A percentile compares a stretch with the other conserved stretches of the same genome.
Conservation (phyloP, 2,888 invertebrate species). For the Drosophila nr. perissopoda region DNA sequence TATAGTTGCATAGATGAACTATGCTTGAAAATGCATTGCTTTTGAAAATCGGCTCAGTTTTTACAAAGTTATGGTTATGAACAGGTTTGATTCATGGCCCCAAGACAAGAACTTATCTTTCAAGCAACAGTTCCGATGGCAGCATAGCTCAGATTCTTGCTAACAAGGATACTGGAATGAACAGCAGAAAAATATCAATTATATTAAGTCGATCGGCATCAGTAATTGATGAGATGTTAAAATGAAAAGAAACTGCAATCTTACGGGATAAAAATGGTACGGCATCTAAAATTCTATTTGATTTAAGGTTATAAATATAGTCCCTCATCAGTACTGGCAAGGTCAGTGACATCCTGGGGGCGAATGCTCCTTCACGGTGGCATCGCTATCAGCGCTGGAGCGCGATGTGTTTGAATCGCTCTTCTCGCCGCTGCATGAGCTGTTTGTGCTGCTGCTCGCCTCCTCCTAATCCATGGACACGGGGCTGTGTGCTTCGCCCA, state of each 20-base stretch:
- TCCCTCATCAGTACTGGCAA: conserved; percentile 58
- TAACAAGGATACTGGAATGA: no score
- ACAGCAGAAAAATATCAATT: no score
- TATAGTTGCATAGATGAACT: background rate
- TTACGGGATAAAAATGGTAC: no score
- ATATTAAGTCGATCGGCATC: no score
- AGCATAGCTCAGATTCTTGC: no score
- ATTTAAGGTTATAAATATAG: conserved; percentile 61
- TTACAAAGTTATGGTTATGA: background rate
- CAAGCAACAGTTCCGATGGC: background rate
- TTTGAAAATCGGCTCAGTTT: background rate
- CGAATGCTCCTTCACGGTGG: conserved; percentile 47
- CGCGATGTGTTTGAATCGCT: conserved; percentile 27
- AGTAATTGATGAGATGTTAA: no score
- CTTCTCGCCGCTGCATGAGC: conserved; percentile 23
- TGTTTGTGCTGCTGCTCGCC: conserved; percentile 31
- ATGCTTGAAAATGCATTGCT: background rate
- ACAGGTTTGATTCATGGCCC: background rate
- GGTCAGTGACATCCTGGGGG: conserved; percentile 28
- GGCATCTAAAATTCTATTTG: no score
- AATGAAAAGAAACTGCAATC: no score
- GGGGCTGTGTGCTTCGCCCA: conserved; percentile 25
- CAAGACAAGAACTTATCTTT: background rate
- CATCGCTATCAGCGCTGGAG: conserved; percentile 33
- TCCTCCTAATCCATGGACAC: conserved; percentile 27